Conservation (phyloP, 2,888 invertebrate genomes). For the Priocnemis perturbator region DNA sequence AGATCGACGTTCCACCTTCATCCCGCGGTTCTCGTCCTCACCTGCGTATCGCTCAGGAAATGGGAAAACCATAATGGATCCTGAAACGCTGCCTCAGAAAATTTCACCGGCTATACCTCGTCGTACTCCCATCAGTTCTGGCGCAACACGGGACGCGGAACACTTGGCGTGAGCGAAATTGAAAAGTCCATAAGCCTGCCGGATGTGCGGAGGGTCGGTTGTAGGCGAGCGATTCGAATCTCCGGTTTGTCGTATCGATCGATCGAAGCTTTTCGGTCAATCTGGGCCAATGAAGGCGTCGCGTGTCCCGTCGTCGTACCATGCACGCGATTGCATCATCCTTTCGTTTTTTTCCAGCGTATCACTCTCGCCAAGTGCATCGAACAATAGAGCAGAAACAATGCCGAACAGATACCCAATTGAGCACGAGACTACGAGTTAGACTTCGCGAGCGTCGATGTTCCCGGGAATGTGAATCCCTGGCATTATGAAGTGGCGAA, state of each 20-base stretch:
- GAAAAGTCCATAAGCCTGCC: conserved; percentile 44
- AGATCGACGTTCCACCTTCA: conserved; percentile 15
- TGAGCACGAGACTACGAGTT: too few relatives aligned
- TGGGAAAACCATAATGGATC: conserved; percentile 47
- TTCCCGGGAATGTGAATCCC: too few relatives aligned
- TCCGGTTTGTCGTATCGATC: conserved; percentile 13
- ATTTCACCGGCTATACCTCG: conserved; percentile 36
- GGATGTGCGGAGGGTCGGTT: conserved; percentile 27
- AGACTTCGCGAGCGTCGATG: too few relatives aligned
- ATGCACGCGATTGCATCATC: too few relatives aligned
- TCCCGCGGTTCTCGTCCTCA: conserved; percentile 18
- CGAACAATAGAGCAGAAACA: too few relatives aligned
- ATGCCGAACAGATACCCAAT: too few relatives aligned
- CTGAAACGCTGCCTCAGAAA: conserved; percentile 41
- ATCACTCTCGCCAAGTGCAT: too few relatives aligned
- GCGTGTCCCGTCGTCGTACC: too few relatives aligned
- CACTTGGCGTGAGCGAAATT: conserved; percentile 41
- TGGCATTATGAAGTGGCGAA: too few relatives aligned
- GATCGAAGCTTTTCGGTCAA: conserved; percentile 14
- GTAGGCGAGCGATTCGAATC: conserved; percentile 24
- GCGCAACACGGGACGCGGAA: conserved; percentile 21
- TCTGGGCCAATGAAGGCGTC: too few relatives aligned
- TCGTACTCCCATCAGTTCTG: conserved; percentile 12
- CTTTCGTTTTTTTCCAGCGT: too few relatives aligned
- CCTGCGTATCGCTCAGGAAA: conserved; percentile 43